phyloP scores from a whole-genome alignment of 2,888 invertebrate genomes.

The Tromatobia lineatoria region DNA sequence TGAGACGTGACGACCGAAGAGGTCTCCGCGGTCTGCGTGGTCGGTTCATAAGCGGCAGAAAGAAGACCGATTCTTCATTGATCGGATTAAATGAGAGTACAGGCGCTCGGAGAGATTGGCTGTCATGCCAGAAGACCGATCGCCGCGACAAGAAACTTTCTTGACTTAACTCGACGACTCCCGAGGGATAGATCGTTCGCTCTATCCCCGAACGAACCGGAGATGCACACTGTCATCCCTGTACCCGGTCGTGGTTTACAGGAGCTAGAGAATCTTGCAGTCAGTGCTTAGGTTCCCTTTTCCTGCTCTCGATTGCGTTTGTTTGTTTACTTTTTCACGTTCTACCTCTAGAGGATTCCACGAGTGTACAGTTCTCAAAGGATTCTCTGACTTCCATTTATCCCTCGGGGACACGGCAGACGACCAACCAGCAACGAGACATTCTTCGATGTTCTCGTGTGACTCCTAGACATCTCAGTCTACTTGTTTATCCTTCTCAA shows the following conservation, averaged over 20 bases:
- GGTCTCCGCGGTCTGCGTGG: not conserved
- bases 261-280: slow-evolving; percentile 11
- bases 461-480: not conserved
- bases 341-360: not conserved
- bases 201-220: slow-evolving; percentile 12
- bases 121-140: slow-evolving; percentile 65
- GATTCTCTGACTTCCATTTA: slow-evolving; percentile 25
- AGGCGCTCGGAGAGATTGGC: slow-evolving; percentile 55
- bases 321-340: slow-evolving; percentile 6
- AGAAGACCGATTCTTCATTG: slow-evolving; percentile 55
- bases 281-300: not conserved
- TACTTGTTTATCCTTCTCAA: slow-evolving; percentile 9
- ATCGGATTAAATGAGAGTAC: slow-evolving; percentile 12
- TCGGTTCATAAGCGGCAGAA: not conserved
- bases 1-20: not conserved
- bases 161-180: slow-evolving; percentile 61
- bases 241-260: slow-evolving; percentile 35
- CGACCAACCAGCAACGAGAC: slow-evolving; percentile 15
- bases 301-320: slow-evolving; percentile 1
- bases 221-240: slow-evolving; percentile 13
- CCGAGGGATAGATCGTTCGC: slow-evolving; percentile 44
- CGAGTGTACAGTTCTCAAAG: slow-evolving; percentile 44
- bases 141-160: slow-evolving; percentile 58
- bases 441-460: not conserved
- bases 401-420: slow-evolving; percentile 36